These are phyloP conservation scores for Phrynosoma platyrhinos DNA, from an alignment of 2,113 vertebrate genomes.

Conservation along the genomic window DNA sequence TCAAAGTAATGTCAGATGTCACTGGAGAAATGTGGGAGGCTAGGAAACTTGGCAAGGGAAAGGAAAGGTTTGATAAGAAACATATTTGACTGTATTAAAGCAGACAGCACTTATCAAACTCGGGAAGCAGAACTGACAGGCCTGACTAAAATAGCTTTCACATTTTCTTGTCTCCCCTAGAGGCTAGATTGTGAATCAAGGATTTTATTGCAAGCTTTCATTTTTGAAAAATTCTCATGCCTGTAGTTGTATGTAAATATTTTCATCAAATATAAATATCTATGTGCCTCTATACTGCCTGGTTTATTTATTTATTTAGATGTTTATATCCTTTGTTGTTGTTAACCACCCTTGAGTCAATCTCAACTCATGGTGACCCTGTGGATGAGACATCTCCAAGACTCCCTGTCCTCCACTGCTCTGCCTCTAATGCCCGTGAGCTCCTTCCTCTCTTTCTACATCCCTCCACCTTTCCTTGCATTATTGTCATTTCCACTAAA, in stretches of 20 bases:
- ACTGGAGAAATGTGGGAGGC: neutral
- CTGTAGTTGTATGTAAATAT: neutral
- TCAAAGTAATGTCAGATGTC: constrained; percentile 7
- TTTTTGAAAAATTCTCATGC: neutral
- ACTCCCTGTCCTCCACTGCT: too few relatives aligned
- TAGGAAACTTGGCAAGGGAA: neutral
- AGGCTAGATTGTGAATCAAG: constrained; percentile 5
- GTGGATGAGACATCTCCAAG: too few relatives aligned
- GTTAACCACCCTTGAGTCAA: too few relatives aligned
- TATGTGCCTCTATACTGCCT: too few relatives aligned
- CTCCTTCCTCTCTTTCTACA: too few relatives aligned
- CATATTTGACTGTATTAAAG: constrained; percentile 4
- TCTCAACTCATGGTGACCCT: too few relatives aligned
- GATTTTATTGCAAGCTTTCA: neutral
- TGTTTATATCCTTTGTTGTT: too few relatives aligned
- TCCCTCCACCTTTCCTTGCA: too few relatives aligned
- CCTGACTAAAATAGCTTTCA: constrained; percentile 2
- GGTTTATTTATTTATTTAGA: too few relatives aligned
- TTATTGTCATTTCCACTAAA: too few relatives aligned
- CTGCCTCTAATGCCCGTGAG: too few relatives aligned
- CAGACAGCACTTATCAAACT: constrained; percentile 15
- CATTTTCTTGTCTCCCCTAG: neutral
- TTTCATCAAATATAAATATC: neutral
- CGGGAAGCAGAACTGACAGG: constrained; percentile 20
- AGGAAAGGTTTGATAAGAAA: constrained; percentile 19